These are phyloP conservation scores for Physella acuta DNA, from an alignment of 1,140 invertebrate genomes.

Conservation along the genomic window DNA sequence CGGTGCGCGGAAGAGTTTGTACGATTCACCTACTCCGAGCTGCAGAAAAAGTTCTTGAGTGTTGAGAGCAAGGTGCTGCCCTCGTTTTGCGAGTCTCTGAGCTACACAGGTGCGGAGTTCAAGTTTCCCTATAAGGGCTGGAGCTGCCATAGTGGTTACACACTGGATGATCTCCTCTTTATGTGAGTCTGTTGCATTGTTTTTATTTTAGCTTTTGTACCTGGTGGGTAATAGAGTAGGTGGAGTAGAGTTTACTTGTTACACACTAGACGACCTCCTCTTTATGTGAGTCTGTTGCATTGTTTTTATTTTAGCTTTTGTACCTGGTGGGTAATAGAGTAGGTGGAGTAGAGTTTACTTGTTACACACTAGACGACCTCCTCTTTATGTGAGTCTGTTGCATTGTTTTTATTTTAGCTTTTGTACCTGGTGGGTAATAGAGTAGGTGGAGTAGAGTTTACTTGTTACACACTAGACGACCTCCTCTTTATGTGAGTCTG, in stretches of 20 bases:
- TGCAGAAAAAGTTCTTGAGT: conserved; percentile 22
- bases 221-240: not conserved
- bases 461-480: too few species aligned
- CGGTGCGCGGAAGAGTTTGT: conserved; percentile 26
- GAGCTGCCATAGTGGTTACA: conserved; percentile 27
- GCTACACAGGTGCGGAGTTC: conserved; percentile 15
- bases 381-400: too few species aligned
- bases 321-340: too few species aligned
- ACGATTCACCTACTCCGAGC: not conserved
- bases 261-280: not conserved
- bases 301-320: not conserved
- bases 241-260: not conserved
- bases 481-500: too few species aligned
- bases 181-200: conserved; percentile 3
- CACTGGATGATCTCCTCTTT: conserved; percentile 10
- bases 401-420: too few species aligned
- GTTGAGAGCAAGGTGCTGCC: conserved; percentile 18
- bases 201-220: too few species aligned
- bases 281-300: not conserved
- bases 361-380: too few species aligned
- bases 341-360: too few species aligned
- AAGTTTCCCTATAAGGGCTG: conserved; percentile 23
- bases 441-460: too few species aligned
- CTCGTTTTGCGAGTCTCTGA: conserved; percentile 13
- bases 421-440: too few species aligned